Evolutionary conservation across 1,140 invertebrate species (phyloP).

Genomic region (Drosophila pectinifera): DNA sequence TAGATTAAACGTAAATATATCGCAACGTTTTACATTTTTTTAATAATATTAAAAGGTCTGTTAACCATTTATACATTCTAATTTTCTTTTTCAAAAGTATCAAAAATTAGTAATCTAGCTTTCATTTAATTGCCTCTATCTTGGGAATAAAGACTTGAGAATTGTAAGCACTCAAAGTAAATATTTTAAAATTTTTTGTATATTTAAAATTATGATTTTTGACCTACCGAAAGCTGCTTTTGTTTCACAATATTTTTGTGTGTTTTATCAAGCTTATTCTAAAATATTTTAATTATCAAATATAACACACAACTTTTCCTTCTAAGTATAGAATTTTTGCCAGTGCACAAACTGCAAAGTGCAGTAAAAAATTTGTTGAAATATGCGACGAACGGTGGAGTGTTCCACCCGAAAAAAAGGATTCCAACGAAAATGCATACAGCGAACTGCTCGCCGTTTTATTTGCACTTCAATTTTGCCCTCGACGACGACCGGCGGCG

Average conservation of each 20-base stretch:
- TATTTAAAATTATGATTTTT: too few species aligned
- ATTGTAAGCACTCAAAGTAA: too few species aligned
- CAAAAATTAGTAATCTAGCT: too few species aligned
- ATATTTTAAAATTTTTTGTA: too few species aligned
- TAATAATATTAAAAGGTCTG: too few species aligned
- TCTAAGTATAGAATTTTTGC: neutral
- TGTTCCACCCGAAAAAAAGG: slow-evolving; percentile 29
- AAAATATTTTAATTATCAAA: too few species aligned
- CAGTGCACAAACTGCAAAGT: slow-evolving; percentile 58
- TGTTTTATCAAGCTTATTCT: neutral
- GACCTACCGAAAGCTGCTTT: too few species aligned
- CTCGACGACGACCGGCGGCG: slow-evolving; percentile 63
- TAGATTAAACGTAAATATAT: too few species aligned
- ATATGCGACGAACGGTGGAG: slow-evolving; percentile 51
- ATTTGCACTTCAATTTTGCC: slow-evolving; percentile 82
- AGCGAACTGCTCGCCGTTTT: slow-evolving; percentile 71
- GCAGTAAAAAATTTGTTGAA: slow-evolving; percentile 75
- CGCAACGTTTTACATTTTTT: too few species aligned
- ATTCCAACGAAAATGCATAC: slow-evolving; percentile 27
- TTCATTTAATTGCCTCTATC: too few species aligned
- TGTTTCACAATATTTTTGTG: neutral
- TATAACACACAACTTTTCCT: too few species aligned
- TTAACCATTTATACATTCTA: neutral
- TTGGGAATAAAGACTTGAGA: too few species aligned
- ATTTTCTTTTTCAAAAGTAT: neutral